Evolutionary conservation across 2,113 vertebrate species (phyloP), one percentile per base, ranked within the genome.

Genomic region (Synodontis membranacea): DNA sequence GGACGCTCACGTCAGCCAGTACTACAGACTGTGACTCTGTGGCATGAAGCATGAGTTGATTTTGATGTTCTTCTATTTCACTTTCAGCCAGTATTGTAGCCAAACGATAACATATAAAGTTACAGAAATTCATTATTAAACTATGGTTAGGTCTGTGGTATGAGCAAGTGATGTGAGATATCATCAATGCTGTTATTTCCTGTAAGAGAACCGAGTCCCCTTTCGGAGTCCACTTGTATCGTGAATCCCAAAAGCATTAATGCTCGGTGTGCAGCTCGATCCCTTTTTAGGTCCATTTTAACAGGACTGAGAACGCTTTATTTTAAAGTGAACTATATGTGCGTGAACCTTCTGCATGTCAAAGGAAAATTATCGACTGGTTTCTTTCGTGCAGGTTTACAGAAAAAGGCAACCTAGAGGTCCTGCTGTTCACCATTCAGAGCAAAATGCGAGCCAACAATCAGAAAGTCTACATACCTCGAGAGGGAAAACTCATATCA

Each of bases 381-480:
- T 84, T 89, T 44, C 90, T 1, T 87, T 19, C 80, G 28, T 52
- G 62, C 89, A 99, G 97, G 93, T 99, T 99, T 94, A 99, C 97
- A 19, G 97, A 99, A 93, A 99, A 99, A 89, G 97, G 98, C 66
- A 99, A 99, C 93, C 92, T 99, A 86, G 97, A 99, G 93, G 97
- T 99, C 25, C 94, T 99, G 12, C 97, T 99, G 88, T 99, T 99
- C 91, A 99, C 98, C 86, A 99, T 99, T 93, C 98, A 99, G 93
- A 99, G 97, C 92, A 98, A 98, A 92, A 99, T 99, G 97, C 96
- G 98, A 90, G 97, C 97, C 79, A 99, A 99, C 93, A 99, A 99
- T 91, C 98, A 99, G 94, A 99, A 99, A 92, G 98, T 98, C 25
- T 99, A 98, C 93, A 97, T 97, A 96, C 97, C 98, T 0, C 95